phyloP scores from a whole-genome alignment of 2,797 vertebrate genomes.

The Clarias pachynema region DNA sequence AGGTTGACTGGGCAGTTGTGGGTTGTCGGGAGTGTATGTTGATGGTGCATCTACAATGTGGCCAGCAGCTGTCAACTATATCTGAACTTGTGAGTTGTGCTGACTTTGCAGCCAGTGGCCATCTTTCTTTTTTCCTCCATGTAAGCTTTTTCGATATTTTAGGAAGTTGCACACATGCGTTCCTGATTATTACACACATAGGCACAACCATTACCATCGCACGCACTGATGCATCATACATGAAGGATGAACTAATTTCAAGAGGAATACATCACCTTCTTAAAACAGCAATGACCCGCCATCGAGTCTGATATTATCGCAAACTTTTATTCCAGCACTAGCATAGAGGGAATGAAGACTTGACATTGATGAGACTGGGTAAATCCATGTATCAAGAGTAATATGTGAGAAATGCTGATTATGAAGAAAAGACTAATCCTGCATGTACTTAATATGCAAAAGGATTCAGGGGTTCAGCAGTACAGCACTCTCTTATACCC shows the following conservation, averaged over 20 bases:
- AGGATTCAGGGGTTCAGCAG: slow-evolving; percentile 43
- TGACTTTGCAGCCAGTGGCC: slow-evolving; percentile 64
- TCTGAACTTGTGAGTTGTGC: slow-evolving; percentile 65
- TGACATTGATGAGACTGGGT: slow-evolving; percentile 45
- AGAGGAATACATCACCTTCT: slow-evolving; percentile 26
- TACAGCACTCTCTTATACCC: slow-evolving; percentile 31
- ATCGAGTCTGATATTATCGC: slow-evolving; percentile 17
- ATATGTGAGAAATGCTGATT: slow-evolving; percentile 69
- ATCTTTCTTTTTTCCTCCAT: slow-evolving; percentile 51
- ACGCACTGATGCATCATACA: not conserved
- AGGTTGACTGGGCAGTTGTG: slow-evolving; percentile 52
- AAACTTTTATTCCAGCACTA: slow-evolving; percentile 10
- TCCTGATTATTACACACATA: slow-evolving; percentile 25
- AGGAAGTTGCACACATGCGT: slow-evolving; percentile 4
- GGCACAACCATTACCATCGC: not conserved
- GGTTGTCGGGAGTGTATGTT: slow-evolving; percentile 53
- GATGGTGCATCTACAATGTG: slow-evolving; percentile 72
- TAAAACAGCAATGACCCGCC: slow-evolving; percentile 34
- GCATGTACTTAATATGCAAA: slow-evolving; percentile 66
- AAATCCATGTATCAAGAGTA: slow-evolving; percentile 50
- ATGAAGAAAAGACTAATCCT: slow-evolving; percentile 58
- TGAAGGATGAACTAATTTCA: slow-evolving; percentile 15
- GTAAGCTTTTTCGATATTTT: not conserved
- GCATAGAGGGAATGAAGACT: slow-evolving; percentile 46
- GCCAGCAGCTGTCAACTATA: slow-evolving; percentile 74